A percentile compares a stretch with the other conserved stretches of the same genome.
Evolutionary conservation across 2,113 vertebrate species (phyloP).

Genomic region (Sisor rabdophorus): DNA sequence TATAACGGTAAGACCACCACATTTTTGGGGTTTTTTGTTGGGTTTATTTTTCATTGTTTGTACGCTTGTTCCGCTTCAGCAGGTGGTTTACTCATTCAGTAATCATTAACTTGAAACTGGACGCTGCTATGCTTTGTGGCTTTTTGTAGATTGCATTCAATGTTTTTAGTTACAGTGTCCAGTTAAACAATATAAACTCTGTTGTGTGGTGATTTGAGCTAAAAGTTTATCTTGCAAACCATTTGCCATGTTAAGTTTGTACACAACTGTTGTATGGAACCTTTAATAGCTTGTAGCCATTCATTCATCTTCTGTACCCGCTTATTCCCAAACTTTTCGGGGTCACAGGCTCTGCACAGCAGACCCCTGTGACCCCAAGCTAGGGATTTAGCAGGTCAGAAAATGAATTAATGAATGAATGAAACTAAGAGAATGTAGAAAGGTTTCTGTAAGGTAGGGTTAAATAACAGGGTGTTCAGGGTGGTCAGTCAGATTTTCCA

Average conservation of each 20-base stretch:
- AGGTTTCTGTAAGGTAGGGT: no score
- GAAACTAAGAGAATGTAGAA: no score
- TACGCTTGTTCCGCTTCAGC: neutral
- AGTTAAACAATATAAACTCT: neutral
- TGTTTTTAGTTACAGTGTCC: neutral
- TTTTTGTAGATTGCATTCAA: neutral
- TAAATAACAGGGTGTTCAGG: no score
- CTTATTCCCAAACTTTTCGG: no score
- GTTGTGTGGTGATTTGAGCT: neutral
- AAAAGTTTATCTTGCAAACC: neutral
- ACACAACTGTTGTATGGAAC: neutral
- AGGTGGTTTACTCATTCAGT: neutral
- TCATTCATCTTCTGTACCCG: no score
- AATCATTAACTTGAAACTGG: constrained; percentile 23
- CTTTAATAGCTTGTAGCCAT: neutral
- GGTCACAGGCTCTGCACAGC: no score
- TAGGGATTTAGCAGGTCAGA: no score
- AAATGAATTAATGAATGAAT: no score
- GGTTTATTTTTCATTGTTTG: neutral
- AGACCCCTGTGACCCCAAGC: no score
- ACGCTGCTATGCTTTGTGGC: neutral
- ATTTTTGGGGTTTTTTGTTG: neutral
- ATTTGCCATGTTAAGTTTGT: neutral
- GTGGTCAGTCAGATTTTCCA: no score
- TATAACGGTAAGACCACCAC: constrained; percentile 88